A percentile compares a stretch with the other conserved stretches of the same genome.
phyloP scores from a whole-genome alignment of 2,797 vertebrate species.

The Tragopan temminckii region DNA sequence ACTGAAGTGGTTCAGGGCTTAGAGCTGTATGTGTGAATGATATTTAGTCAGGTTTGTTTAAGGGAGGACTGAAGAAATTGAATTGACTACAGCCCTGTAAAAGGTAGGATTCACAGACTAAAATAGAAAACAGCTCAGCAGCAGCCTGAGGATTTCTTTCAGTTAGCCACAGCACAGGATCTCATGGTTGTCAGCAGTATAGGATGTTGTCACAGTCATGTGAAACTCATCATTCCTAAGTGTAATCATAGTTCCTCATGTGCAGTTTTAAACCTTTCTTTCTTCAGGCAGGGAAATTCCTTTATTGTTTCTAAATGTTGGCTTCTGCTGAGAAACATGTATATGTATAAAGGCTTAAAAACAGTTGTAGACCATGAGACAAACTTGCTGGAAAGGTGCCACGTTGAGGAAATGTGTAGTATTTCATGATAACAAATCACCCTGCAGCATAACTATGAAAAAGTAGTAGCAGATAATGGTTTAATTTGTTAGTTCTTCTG shows the following conservation, averaged over 20 bases:
- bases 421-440: constrained; percentile 41
- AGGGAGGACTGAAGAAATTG: neutral
- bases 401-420: neutral
- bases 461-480: constrained; percentile 21
- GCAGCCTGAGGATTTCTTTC: neutral
- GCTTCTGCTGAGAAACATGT: constrained; percentile 6
- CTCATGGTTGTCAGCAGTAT: neutral
- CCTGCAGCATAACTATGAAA: constrained; percentile 17
- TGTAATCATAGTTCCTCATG: constrained; percentile 14
- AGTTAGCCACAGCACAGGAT: neutral
- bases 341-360: constrained; percentile 43
- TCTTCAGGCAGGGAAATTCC: constrained; percentile 48
- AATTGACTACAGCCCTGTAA: neutral
- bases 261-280: constrained; percentile 7
- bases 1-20: constrained; percentile 6
- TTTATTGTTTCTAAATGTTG: constrained; percentile 51
- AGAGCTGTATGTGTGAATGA: neutral
- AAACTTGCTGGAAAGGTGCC: constrained; percentile 49
- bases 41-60: neutral
- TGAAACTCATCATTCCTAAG: constrained; percentile 24
- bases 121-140: neutral
- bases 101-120: neutral
- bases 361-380: constrained; percentile 18
- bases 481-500: constrained; percentile 44
- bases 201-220: constrained; percentile 15